Conservation (phyloP, 1,140 invertebrate species). For the Saccostrea echinata region DNA sequence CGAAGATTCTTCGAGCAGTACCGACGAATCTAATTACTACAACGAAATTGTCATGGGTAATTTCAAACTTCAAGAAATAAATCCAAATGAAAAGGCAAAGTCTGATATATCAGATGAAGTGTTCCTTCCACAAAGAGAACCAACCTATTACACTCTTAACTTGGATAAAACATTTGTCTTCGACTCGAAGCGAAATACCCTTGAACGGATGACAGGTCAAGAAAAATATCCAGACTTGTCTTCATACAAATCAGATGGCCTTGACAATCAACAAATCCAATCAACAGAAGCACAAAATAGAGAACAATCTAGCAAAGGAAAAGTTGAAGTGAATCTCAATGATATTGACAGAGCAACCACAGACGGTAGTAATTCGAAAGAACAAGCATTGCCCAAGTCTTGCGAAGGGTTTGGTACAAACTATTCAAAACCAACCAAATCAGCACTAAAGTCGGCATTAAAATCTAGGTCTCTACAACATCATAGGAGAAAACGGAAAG, state of each 20-base stretch:
- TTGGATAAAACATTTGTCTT: not conserved
- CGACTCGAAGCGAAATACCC: slow-evolving; percentile 10
- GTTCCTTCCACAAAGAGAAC: slow-evolving; percentile 1
- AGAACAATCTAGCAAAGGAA: not conserved
- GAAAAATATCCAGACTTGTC: slow-evolving; percentile 7
- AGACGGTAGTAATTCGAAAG: not conserved
- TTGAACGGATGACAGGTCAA: not conserved
- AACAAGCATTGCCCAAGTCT: not conserved
- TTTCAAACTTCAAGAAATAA: slow-evolving; percentile 10
- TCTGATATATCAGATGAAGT: not conserved
- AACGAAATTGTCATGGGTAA: slow-evolving; percentile 43
- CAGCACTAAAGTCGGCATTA: slow-evolving; percentile 19
- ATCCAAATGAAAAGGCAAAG: not conserved
- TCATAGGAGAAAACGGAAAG: not conserved
- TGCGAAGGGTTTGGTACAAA: not conserved
- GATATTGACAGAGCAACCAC: not conserved
- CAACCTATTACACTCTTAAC: slow-evolving; percentile 24
- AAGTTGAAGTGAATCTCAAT: not conserved
- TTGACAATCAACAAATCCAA: not conserved
- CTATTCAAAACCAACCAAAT: not conserved
- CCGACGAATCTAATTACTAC: slow-evolving; percentile 31
- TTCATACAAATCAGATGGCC: not conserved
- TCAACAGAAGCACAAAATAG: not conserved
- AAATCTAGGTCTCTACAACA: slow-evolving; percentile 8
- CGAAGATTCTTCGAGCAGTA: slow-evolving; percentile 31